Evolutionary conservation across 2,113 vertebrate genomes (phyloP).

Genomic region (Hippocampus guttulatus): DNA sequence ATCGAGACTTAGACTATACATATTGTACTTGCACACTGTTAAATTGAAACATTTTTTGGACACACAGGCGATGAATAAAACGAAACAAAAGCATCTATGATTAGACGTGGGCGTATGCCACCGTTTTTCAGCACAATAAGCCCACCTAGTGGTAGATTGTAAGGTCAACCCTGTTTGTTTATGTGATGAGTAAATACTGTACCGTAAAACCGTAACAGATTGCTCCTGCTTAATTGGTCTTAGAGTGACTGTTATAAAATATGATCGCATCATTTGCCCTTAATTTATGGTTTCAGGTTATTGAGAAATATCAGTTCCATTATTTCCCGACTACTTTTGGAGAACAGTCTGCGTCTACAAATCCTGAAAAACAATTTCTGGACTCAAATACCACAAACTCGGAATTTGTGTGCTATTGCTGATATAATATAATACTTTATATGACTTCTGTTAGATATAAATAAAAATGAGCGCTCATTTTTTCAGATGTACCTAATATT

Average conservation of each 20-base stretch:
- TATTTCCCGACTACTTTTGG: no score
- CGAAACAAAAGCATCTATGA: not conserved
- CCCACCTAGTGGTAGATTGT: slow-evolving; percentile 54
- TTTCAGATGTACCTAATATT: slow-evolving; percentile 4
- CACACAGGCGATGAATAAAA: not conserved
- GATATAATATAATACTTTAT: slow-evolving; percentile 7
- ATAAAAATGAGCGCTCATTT: not conserved
- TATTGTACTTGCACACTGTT: not conserved
- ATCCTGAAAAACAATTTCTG: slow-evolving; percentile 7
- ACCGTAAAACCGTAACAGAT: not conserved
- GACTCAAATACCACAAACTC: not conserved
- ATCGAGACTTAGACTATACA: slow-evolving; percentile 8
- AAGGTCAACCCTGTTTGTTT: slow-evolving; percentile 7
- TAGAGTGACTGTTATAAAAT: not conserved
- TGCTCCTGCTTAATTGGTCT: not conserved
- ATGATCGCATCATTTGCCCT: not conserved
- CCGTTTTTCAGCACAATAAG: slow-evolving; percentile 42
- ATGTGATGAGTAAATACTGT: not conserved
- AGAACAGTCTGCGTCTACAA: no score
- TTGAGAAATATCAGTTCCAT: no score
- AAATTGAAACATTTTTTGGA: not conserved
- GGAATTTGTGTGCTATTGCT: not conserved
- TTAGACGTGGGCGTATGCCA: not conserved
- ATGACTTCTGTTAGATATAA: no score
- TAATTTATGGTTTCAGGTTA: no score